These are phyloP conservation scores for Entelurus aequoreus DNA, from an alignment of 2,113 vertebrate genomes.

Conservation along the genomic window DNA sequence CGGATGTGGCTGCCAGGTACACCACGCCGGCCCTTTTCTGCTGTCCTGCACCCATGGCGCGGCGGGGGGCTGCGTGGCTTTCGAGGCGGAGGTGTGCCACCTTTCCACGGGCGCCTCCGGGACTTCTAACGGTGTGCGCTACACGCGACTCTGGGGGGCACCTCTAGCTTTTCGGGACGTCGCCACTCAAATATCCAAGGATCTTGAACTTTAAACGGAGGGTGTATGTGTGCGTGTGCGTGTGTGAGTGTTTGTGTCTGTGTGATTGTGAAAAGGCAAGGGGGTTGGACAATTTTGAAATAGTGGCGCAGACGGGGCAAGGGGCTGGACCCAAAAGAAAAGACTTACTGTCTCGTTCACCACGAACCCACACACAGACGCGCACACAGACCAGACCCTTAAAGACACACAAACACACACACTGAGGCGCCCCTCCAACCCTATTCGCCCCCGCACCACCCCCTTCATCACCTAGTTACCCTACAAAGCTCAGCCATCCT, in stretches of 20 bases:
- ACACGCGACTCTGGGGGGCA: slow-evolving; percentile 81
- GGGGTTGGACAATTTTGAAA: slow-evolving; percentile 13
- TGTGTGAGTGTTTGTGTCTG: slow-evolving; percentile 16
- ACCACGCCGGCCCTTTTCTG: slow-evolving; percentile 83
- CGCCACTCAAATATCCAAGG: slow-evolving; percentile 82
- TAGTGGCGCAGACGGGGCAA: slow-evolving; percentile 28
- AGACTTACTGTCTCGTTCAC: slow-evolving; percentile 53
- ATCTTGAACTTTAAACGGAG: slow-evolving; percentile 77
- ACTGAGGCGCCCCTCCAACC: slow-evolving; percentile 36
- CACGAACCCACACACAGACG: slow-evolving; percentile 22
- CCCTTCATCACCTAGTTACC: slow-evolving; percentile 33
- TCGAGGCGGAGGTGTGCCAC: slow-evolving; percentile 86
- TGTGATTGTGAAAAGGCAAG: slow-evolving; percentile 20
- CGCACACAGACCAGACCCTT: slow-evolving; percentile 32
- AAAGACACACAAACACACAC: slow-evolving; percentile 31
- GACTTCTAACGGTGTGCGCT: slow-evolving; percentile 79
- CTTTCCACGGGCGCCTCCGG: slow-evolving; percentile 75
- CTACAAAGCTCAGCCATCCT: slow-evolving; percentile 40
- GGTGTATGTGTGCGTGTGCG: slow-evolving; percentile 38
- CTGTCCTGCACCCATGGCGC: slow-evolving; percentile 82
- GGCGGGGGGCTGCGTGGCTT: slow-evolving; percentile 77
- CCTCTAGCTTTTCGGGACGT: slow-evolving; percentile 83
- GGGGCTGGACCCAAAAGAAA: slow-evolving; percentile 63
- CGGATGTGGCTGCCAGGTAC: slow-evolving; percentile 78
- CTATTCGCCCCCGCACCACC: background rate